Evolutionary conservation across 2,113 vertebrate species (phyloP), one percentile per base, ranked within the genome.

Genomic region (Pica pica): DNA sequence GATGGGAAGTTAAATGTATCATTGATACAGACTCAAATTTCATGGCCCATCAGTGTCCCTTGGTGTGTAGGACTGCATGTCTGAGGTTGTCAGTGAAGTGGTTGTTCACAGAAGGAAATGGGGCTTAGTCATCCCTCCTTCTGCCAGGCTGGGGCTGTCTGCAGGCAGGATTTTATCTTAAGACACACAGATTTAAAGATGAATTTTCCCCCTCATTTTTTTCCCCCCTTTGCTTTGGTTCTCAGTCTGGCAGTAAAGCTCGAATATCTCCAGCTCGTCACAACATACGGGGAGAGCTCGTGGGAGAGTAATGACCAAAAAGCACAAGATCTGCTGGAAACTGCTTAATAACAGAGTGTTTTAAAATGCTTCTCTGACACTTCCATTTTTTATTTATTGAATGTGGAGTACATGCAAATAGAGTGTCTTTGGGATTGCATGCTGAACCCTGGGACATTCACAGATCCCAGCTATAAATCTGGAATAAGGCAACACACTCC

Each of bases 381-480:
- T 81, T 89, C 52, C 27, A 81, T 88, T 90, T 92, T 94, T 96
- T 89, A 93, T 93, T 96, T 95, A 78, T 83, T 71, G 60, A 61
- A 61, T 65, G 60, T 33, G 9, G 44, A 90, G 49, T 42, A 80
- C 68, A 89, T 81, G 95, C 83, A 93, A 90, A 85, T 65, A 68
- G 59, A 91, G 49, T 27, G 41, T 93, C 78, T 95, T 78, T 55
- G 59, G 71, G 82, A 70, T 46, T 83, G 68, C 50, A 28, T 35
- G 47, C 74, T 70, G 78, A 86, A 78, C 63, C 44, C 75, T 47
- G 63, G 87, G 60, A 64, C 41, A 52, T 59, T 74, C 67, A 42
- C 55, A 57, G 78, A 85, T 69, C 63, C 55, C 35, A 80, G 87
- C 47, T 80, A 88, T 91, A 94, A 83, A 87, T 87, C 42, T 67